Conservation (phyloP, 1,140 invertebrate genomes). For the Lordiphosa mommai region DNA sequence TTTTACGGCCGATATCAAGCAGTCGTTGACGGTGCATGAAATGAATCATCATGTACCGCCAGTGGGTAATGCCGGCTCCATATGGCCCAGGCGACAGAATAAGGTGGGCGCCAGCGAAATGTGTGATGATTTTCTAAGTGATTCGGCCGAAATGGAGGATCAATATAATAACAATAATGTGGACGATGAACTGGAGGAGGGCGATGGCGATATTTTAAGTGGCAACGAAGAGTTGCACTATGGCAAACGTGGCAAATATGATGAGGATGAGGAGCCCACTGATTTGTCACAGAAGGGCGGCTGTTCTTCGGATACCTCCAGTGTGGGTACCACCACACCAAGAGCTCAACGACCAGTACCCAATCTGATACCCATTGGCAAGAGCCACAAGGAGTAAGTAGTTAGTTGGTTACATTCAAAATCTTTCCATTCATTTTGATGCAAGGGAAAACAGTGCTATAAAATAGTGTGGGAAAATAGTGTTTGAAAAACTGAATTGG, state of each 20-base stretch:
- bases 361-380: slow-evolving; percentile 85
- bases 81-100: slow-evolving; percentile 82
- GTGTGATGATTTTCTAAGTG: slow-evolving; percentile 74
- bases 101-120: slow-evolving; percentile 87
- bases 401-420: background rate
- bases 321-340: slow-evolving; percentile 65
- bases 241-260: slow-evolving; percentile 65
- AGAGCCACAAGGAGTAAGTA: slow-evolving; percentile 67
- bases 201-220: slow-evolving; percentile 36
- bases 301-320: slow-evolving; percentile 76
- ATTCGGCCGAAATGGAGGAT: slow-evolving; percentile 73
- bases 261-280: slow-evolving; percentile 81
- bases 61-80: slow-evolving; percentile 83
- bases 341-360: slow-evolving; percentile 84
- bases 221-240: slow-evolving; percentile 47
- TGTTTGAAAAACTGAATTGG: too few species aligned
- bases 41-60: slow-evolving; percentile 92
- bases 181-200: slow-evolving; percentile 65
- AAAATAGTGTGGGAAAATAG: too few species aligned
- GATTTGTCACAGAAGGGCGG: slow-evolving; percentile 80
- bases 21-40: slow-evolving; percentile 94
- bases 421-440: background rate
- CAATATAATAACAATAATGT: slow-evolving; percentile 75
- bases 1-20: slow-evolving; percentile 95
- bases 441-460: too few species aligned